A percentile compares a stretch with the other conserved stretches of the same genome.
Conservation (phyloP, 2,797 vertebrate species). For the Lepus townsendii region DNA sequence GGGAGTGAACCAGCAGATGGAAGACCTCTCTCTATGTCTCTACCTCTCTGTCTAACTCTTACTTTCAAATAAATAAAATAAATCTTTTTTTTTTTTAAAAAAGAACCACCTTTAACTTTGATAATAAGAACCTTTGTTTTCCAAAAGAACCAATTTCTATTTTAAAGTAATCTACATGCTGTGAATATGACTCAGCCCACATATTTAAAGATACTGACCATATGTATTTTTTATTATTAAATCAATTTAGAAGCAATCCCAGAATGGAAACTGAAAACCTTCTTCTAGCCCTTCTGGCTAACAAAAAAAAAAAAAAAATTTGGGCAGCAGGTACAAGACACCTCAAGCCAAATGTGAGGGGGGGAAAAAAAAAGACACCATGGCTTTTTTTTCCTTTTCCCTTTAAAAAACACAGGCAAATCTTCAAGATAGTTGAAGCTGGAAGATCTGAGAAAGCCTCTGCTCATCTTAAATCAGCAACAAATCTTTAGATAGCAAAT, state of each 20-base stretch:
- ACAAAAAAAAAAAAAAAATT: background rate
- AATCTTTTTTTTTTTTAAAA: background rate
- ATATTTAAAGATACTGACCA: background rate
- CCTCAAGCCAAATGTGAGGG: background rate
- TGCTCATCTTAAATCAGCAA: conserved; percentile 26
- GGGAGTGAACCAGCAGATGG: too few species aligned
- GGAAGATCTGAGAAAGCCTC: background rate
- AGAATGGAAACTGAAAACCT: background rate
- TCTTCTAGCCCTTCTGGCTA: background rate
- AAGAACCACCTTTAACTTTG: background rate
- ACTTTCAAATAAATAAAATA: too few species aligned
- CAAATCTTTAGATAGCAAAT: conserved; percentile 16
- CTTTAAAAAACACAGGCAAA: background rate
- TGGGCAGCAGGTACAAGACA: background rate
- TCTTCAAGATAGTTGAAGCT: background rate
- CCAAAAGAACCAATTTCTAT: background rate
- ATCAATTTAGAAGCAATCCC: background rate
- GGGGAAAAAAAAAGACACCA: background rate
- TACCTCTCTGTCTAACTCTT: too few species aligned
- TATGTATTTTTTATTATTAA: background rate
- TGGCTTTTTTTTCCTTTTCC: background rate
- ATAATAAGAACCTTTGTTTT: background rate
- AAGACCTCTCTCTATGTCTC: too few species aligned
- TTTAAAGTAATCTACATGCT: background rate
- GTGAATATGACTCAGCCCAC: background rate